phyloP scores from a whole-genome alignment of 2,888 invertebrate species.

The Dryocosmus kuriphilus region DNA sequence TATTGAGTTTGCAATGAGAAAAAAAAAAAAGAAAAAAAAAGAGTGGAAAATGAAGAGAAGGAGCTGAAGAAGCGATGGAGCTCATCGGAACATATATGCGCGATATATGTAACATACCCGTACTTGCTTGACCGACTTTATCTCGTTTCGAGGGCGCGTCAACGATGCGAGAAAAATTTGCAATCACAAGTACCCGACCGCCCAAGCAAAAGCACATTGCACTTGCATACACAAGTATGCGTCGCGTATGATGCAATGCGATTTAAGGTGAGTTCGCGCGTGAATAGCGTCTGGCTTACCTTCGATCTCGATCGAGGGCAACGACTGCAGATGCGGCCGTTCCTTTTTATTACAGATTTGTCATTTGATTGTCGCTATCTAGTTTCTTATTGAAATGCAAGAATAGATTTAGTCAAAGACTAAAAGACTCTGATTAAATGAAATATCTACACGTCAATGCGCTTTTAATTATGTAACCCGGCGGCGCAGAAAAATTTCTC shows the following conservation, averaged over 20 bases:
- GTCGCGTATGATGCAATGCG: conserved; percentile 27
- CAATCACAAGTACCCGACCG: conserved; percentile 23
- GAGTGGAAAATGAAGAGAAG: neutral
- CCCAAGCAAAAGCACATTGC: conserved; percentile 28
- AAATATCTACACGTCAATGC: neutral
- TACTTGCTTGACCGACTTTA: conserved; percentile 29
- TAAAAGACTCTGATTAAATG: neutral
- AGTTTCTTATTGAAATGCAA: neutral
- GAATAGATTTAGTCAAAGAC: neutral
- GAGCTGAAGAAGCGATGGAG: neutral
- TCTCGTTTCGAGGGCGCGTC: conserved; percentile 32
- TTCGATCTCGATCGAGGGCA: conserved; percentile 64
- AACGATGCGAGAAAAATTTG: conserved; percentile 30
- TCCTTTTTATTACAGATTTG: conserved; percentile 42
- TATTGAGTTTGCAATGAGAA: neutral
- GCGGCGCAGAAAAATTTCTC: neutral
- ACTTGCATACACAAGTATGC: conserved; percentile 21
- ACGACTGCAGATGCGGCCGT: conserved; percentile 56
- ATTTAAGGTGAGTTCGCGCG: conserved; percentile 36
- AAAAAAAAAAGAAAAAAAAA: no score
- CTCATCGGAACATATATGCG: neutral
- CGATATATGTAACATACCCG: neutral
- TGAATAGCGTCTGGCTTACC: conserved; percentile 62
- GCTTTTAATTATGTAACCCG: conserved; percentile 1
- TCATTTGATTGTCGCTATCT: conserved; percentile 3